These are phyloP conservation scores for Pedionomus torquatus DNA, from an alignment of 2,113 vertebrate species.

Conservation along the genomic window DNA sequence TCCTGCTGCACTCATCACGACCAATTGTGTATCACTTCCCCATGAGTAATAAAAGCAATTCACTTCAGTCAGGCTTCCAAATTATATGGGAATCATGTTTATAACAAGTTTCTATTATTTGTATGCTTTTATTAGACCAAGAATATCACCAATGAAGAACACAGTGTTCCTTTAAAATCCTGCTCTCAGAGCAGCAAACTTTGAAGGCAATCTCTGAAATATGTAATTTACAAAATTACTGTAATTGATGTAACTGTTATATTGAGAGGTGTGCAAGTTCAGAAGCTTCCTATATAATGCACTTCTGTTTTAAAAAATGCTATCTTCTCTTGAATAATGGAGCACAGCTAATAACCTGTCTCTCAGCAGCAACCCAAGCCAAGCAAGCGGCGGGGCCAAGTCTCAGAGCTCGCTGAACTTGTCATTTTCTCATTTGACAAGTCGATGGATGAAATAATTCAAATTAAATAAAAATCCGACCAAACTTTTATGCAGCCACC, in stretches of 20 bases:
- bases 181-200: background rate
- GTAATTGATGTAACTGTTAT: slow-evolving; percentile 39
- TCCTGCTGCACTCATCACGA: background rate
- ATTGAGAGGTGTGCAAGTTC: background rate
- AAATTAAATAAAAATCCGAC: background rate
- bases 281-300: background rate
- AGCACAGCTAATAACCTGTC: background rate
- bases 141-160: slow-evolving; percentile 13
- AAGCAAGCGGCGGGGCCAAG: background rate
- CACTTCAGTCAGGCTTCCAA: background rate
- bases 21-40: background rate
- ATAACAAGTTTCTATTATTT: slow-evolving; percentile 13
- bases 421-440: background rate
- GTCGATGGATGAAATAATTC: background rate
- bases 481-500: background rate
- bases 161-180: slow-evolving; percentile 38
- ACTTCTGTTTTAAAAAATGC: background rate
- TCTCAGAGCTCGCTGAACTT: background rate
- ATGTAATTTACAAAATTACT: slow-evolving; percentile 60
- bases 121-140: slow-evolving; percentile 25
- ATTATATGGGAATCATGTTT: background rate
- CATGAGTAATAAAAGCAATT: background rate
- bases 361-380: background rate
- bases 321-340: background rate
- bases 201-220: background rate